Base-by-base conservation (phyloP, 2,888 invertebrate genomes). In the Drosophila rellima region DNA sequence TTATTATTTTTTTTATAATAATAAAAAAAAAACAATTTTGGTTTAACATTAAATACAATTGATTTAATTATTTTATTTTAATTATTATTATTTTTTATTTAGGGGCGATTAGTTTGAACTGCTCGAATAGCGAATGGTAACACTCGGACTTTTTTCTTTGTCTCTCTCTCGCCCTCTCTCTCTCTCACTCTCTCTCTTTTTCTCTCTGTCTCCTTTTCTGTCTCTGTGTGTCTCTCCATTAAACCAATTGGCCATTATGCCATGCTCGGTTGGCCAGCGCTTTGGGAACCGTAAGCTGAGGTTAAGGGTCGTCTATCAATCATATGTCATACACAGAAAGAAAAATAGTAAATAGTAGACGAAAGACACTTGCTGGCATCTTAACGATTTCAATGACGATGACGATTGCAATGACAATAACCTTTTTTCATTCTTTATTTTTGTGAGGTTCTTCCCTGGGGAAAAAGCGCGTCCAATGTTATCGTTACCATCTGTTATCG, bases 221-320 rank as follows among this genome's bases (percentile, higher is more conserved):
- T 31, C 10, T 6, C 5, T 11, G 40, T 35, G 23, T 42, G 40
- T 35, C 11, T 54, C 33, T 51, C 61, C 67, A 73, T 73, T 73
- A 74, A 65, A 62, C 48, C 76, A 74, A 74, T 74, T 74, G 74
- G 76, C 70, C 76, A 74, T 74, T 70, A 75, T 56, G 48, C 47
- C 48, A 69, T 54, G 74, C 74, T 75, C 70, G 56, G 60, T 54
- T 74, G 56, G 52, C 60, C 50, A 37, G 23, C 45, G 33, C 42
- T 15, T 33, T 40, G 48, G 42, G 48, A 42, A 33, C 20, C 18
- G 20, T 8, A 47, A 2, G 20, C 54, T 35, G 44, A 18, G 70
- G 20, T 51, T 54, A 44, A 57, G 64, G 45, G 44, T 65, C 56
- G 62, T 59, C 61, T 44, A 70, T 74, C 76, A 76, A 74, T 74